phyloP scores from a whole-genome alignment of 2,113 vertebrate species.

The Hydrolagus affinis region DNA sequence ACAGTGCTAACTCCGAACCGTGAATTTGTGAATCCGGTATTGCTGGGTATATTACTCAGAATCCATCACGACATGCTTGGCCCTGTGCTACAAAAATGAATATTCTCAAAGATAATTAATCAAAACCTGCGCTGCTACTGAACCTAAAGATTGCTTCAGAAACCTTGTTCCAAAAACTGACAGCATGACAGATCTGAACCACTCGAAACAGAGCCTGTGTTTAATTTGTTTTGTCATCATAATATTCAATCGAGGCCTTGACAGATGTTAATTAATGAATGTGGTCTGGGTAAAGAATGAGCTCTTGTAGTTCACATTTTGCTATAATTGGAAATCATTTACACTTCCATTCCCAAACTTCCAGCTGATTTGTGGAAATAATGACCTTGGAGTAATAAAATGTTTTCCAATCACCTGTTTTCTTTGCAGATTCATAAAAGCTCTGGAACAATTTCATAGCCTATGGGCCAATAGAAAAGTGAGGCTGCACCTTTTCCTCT shows the following conservation, averaged over 20 bases:
- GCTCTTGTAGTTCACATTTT: not conserved
- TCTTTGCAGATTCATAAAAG: not conserved
- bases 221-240: slow-evolving; percentile 26
- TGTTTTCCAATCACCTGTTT: not conserved
- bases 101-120: not conserved
- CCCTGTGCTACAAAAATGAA: not conserved
- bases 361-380: slow-evolving; percentile 2
- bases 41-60: not conserved
- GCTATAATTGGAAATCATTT: slow-evolving; percentile 24
- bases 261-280: slow-evolving; percentile 23
- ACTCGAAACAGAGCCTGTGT: not conserved
- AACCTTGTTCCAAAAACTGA: not conserved
- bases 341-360: not conserved
- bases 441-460: no score
- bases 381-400: not conserved
- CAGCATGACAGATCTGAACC: not conserved
- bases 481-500: no score
- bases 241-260: slow-evolving; percentile 3
- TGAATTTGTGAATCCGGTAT: not conserved
- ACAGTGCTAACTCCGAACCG: no score
- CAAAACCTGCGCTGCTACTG: not conserved
- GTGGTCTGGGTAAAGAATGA: slow-evolving; percentile 19
- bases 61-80: not conserved
- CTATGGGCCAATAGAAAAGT: no score
- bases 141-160: not conserved